These are phyloP conservation scores for Toxostoma redivivum DNA, from an alignment of 2,113 vertebrate genomes.

Conservation along the genomic window DNA sequence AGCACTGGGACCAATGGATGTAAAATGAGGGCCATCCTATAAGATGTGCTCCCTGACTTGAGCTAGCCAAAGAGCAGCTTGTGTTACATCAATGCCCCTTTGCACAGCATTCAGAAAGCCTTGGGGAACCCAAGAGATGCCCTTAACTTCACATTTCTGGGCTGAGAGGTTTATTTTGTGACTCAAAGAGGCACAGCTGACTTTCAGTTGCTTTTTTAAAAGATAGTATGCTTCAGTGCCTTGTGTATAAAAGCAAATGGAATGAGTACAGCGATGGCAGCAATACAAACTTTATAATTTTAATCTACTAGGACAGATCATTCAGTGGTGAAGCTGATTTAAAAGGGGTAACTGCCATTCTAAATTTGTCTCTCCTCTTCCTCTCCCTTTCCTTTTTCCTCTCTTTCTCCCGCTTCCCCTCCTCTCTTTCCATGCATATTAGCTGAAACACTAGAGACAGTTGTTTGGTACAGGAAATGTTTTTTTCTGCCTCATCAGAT, in stretches of 20 bases:
- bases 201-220: slow-evolving; percentile 20
- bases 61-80: not conserved
- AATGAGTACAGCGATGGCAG: not conserved
- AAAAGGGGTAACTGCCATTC: not conserved
- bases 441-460: not conserved
- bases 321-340: slow-evolving; percentile 12
- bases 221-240: slow-evolving; percentile 26
- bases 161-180: not conserved
- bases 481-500: not conserved
- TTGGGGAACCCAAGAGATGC: not conserved
- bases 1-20: not conserved
- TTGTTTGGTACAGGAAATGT: not conserved
- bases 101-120: not conserved
- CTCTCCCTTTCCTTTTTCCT: not conserved
- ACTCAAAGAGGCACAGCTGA: not conserved
- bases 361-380: not conserved
- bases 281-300: slow-evolving; percentile 13
- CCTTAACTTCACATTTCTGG: not conserved
- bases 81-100: not conserved
- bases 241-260: slow-evolving; percentile 8
- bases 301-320: slow-evolving; percentile 28
- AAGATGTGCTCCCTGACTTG: not conserved
- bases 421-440: not conserved
- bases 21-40: not conserved
- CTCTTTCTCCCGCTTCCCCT: not conserved